These are phyloP conservation scores for Eidolon dupreanum DNA, from an alignment of 2,797 vertebrate genomes.

Conservation along the genomic window DNA sequence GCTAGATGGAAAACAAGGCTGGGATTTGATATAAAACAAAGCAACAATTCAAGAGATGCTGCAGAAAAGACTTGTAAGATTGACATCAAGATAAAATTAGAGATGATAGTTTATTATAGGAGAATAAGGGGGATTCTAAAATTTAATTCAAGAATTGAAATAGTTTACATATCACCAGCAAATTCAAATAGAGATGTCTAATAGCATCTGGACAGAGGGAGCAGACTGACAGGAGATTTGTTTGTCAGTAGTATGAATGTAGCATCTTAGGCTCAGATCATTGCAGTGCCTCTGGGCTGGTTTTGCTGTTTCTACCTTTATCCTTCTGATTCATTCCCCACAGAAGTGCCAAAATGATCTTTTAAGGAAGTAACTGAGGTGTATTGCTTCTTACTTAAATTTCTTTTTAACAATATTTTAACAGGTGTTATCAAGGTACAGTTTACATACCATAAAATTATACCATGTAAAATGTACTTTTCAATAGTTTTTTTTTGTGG, in stretches of 20 bases:
- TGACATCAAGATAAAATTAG: neutral
- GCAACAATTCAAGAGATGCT: neutral
- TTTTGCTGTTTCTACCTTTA: neutral
- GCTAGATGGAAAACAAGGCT: neutral
- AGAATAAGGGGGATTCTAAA: neutral
- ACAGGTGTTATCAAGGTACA: too few relatives aligned
- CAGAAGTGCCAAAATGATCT: neutral
- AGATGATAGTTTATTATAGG: neutral
- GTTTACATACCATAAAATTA: too few relatives aligned
- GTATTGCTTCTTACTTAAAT: neutral
- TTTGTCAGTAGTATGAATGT: neutral
- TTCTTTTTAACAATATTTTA: neutral
- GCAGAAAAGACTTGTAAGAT: neutral
- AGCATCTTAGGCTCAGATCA: neutral
- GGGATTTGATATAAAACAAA: neutral
- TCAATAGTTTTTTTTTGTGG: too few relatives aligned
- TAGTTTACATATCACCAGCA: neutral
- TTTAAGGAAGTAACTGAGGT: neutral
- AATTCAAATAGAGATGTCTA: neutral
- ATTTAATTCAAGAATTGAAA: neutral
- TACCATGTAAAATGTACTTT: too few relatives aligned
- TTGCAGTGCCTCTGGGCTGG: neutral
- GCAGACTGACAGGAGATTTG: neutral
- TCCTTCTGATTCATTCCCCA: neutral
- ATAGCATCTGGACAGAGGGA: neutral